Conservation (phyloP, 2,113 vertebrate species). For the Pseudopipra pipra region DNA sequence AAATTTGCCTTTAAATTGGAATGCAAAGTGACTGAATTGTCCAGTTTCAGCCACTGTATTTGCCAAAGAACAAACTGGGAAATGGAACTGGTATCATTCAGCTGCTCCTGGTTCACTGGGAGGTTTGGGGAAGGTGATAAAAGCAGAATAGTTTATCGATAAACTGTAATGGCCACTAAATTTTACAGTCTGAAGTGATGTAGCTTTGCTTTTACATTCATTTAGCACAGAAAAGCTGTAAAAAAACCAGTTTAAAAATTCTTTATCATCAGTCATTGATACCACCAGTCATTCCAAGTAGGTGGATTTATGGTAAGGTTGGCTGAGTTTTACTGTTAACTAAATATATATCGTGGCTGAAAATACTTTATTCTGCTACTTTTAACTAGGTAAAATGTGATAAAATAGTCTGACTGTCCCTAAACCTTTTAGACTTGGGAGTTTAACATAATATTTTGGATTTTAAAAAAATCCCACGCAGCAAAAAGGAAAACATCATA, state of each 20-base stretch:
- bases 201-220: background rate
- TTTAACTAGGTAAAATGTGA: background rate
- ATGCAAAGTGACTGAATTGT: constrained; percentile 81
- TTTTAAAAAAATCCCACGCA: background rate
- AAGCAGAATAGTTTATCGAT: background rate
- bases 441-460: background rate
- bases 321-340: background rate
- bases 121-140: background rate
- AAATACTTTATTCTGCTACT: background rate
- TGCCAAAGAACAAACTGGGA: constrained; percentile 74
- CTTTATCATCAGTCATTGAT: background rate
- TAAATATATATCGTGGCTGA: background rate
- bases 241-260: background rate
- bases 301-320: background rate
- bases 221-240: background rate
- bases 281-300: background rate
- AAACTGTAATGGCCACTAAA: background rate
- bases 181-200: background rate
- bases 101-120: constrained; percentile 51
- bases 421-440: background rate
- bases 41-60: constrained; percentile 79
- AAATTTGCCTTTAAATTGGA: constrained; percentile 81
- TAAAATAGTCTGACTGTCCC: background rate
- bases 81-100: constrained; percentile 86
- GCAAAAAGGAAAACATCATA: background rate